A percentile compares a stretch with the other conserved stretches of the same genome.
phyloP scores from a whole-genome alignment of 2,888 invertebrate species.

The Dynastes grantii region DNA sequence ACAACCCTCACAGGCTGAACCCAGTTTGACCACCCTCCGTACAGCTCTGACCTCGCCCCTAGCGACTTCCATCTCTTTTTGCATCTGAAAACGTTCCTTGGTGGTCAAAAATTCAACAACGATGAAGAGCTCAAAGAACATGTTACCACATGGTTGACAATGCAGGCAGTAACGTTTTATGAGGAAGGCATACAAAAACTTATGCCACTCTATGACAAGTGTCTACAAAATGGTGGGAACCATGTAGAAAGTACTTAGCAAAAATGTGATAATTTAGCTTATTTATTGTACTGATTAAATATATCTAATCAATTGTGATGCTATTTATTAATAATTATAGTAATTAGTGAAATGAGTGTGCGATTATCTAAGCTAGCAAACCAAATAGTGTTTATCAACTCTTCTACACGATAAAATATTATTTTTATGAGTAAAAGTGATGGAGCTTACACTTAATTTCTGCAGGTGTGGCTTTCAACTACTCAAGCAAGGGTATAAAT shows the following conservation, averaged over 20 bases:
- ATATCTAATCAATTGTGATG: background rate
- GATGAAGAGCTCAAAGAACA: too few relatives aligned
- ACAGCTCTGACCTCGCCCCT: too few relatives aligned
- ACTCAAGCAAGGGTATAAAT: conserved; percentile 3
- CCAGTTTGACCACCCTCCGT: too few relatives aligned
- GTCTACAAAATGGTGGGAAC: too few relatives aligned
- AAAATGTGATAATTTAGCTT: conserved; percentile 10
- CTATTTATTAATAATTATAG: background rate
- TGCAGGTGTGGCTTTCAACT: conserved; percentile 5
- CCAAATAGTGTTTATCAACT: background rate
- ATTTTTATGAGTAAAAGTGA: conserved; percentile 8
- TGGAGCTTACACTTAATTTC: conserved; percentile 14
- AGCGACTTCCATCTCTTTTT: too few relatives aligned
- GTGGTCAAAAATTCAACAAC: too few relatives aligned
- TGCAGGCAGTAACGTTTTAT: too few relatives aligned
- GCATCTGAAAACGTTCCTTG: too few relatives aligned
- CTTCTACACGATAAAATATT: background rate
- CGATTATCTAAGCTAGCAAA: background rate
- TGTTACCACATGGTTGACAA: too few relatives aligned
- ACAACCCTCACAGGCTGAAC: too few relatives aligned
- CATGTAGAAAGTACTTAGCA: background rate
- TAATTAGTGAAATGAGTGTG: background rate
- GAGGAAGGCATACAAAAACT: too few relatives aligned
- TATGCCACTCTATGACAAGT: too few relatives aligned
- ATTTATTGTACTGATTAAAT: conserved; percentile 10